These are phyloP conservation scores for Leptodactylus fallax DNA, from an alignment of 2,797 vertebrate species.

Conservation along the genomic window DNA sequence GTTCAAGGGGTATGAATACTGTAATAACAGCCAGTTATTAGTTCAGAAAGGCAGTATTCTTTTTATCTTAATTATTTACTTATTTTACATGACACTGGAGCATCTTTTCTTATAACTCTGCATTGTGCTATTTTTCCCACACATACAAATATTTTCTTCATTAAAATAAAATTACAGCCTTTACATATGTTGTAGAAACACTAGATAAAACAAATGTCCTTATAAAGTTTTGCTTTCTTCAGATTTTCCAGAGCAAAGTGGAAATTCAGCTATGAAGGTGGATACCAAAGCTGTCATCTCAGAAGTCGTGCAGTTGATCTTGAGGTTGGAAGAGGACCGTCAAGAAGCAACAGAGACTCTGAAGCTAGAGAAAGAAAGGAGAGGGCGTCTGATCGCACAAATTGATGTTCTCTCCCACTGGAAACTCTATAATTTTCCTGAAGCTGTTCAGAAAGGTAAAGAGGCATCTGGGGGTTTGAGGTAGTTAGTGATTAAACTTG, in stretches of 20 bases:
- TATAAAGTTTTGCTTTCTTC: neutral
- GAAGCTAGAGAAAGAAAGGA: slow-evolving; percentile 76
- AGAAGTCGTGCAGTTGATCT: slow-evolving; percentile 83
- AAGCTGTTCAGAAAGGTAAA: slow-evolving; percentile 81
- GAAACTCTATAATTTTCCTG: slow-evolving; percentile 80
- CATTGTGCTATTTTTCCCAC: too few species aligned
- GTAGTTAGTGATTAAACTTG: too few species aligned
- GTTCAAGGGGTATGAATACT: too few species aligned
- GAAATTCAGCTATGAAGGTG: slow-evolving; percentile 73
- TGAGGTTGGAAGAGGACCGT: slow-evolving; percentile 83
- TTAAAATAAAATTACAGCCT: neutral
- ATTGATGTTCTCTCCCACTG: slow-evolving; percentile 78
- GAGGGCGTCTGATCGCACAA: slow-evolving; percentile 72
- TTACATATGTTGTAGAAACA: neutral
- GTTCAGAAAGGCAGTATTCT: too few species aligned
- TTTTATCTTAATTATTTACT: too few species aligned
- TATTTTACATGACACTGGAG: too few species aligned
- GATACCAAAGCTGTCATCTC: slow-evolving; percentile 80
- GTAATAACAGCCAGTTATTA: too few species aligned
- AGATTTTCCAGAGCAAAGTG: slow-evolving; percentile 66
- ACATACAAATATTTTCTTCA: too few species aligned
- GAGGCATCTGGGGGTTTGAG: slow-evolving; percentile 1
- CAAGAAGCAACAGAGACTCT: slow-evolving; percentile 82
- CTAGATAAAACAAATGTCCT: neutral
- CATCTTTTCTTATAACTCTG: too few species aligned